Evolutionary conservation across 2,888 invertebrate genomes (phyloP).

Genomic region (Pharmacophagus antenor): DNA sequence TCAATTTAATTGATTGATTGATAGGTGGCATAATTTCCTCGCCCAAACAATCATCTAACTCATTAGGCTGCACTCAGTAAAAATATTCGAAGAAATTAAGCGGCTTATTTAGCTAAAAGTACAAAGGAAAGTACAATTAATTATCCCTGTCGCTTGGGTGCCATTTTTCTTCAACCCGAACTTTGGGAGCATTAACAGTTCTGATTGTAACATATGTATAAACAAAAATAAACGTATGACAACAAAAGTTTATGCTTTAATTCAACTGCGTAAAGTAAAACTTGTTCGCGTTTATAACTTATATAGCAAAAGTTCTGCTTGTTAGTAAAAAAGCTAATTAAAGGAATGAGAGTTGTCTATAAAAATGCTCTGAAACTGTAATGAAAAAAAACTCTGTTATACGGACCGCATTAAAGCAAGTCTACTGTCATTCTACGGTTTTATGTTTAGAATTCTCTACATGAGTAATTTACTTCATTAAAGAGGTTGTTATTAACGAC

Average conservation of each 20-base stretch:
- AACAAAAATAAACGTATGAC: constrained; percentile 24
- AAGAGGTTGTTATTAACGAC: too few species aligned
- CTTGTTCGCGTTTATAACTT: constrained; percentile 27
- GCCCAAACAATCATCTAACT: constrained; percentile 22
- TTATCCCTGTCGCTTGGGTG: constrained; percentile 36
- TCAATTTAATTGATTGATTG: neutral
- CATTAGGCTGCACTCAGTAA: constrained; percentile 58
- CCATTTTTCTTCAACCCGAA: constrained; percentile 28
- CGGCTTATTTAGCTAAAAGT: constrained; percentile 57
- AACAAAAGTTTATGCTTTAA: constrained; percentile 23
- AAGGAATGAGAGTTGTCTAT: constrained; percentile 30
- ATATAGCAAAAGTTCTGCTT: constrained; percentile 29
- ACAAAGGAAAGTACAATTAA: constrained; percentile 53
- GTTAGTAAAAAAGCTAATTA: constrained; percentile 32
- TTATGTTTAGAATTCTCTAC: constrained; percentile 1
- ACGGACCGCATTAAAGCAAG: constrained; percentile 7
- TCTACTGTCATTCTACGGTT: constrained; percentile 7
- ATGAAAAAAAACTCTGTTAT: constrained; percentile 8
- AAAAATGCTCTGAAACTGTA: constrained; percentile 23
- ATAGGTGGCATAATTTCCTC: constrained; percentile 7
- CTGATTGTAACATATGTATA: constrained; percentile 10
- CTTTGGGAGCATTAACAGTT: constrained; percentile 14
- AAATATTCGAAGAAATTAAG: constrained; percentile 67
- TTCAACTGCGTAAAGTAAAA: constrained; percentile 26
- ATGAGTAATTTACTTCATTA: too few species aligned